Base-by-base conservation (phyloP, 2,797 vertebrate genomes). In the Aplochiton taeniatus region DNA sequence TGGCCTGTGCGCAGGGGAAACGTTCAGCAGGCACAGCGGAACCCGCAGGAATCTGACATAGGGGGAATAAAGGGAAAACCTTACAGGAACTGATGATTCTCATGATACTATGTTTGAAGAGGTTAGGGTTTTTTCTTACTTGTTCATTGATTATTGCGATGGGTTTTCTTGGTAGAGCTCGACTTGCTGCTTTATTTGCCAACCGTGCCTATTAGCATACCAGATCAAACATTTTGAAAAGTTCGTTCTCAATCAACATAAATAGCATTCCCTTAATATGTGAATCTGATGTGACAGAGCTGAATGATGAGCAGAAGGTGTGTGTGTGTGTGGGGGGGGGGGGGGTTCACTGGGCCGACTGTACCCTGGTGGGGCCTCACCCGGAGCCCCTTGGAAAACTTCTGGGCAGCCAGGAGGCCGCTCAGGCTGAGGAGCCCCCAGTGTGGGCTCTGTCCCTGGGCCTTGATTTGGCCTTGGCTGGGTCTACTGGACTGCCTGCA, bases 351-450 rank as follows among this genome's bases (percentile, higher is more conserved):
- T 51, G 17, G n/a, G 3, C 10, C 41, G 10, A 4, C 13, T 13
- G 6, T 60, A 9, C 13, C 11, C 1, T 49, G 17, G 9, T 31
- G 7, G 4, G 11, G 20, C 18, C 55, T 74, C 53, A 66, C 66
- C 63, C 46, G 52, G 8, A 69, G 60, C 11, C 46, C 63, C 48
- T 58, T 70, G 48, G 72, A 47, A 31, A 73, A 60, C 54, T 18
- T 73, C 8, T 73, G 70, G 43, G 70, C 70, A 8, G 65, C 61
- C 42, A 73, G 48, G 19, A 73, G 55, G 10, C 67, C 72, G 47
- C 48, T 70, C 47, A 74, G 54, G 56, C 67, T 70, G 48, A 74
- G 55, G 58, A 53, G 16, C 16, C 58, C 44, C 17, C 4, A 14
- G 1, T 17, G 31, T 47, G 45, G 42, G 20, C 61, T n/a, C 44